phyloP scores from a whole-genome alignment of 2,113 vertebrate species.

The Cololabis saira region DNA sequence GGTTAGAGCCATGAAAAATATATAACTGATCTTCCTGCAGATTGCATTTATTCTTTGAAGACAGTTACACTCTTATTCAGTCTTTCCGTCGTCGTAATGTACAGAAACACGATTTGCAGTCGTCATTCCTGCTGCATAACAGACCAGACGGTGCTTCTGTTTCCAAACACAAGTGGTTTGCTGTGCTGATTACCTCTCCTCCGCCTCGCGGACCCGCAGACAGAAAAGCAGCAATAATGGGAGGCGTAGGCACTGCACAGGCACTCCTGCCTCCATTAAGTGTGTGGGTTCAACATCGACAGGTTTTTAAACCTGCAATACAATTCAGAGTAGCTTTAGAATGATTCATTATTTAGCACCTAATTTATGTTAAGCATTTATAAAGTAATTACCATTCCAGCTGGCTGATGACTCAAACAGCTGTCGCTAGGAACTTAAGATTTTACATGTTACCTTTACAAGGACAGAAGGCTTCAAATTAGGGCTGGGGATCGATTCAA shows the following conservation, averaged over 20 bases:
- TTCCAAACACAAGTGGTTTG: slow-evolving; percentile 60
- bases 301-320: slow-evolving; percentile 21
- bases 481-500: too few species aligned
- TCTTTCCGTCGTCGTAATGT: neutral
- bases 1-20: neutral
- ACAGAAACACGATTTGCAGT: slow-evolving; percentile 13
- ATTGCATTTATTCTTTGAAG: neutral
- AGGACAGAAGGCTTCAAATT: neutral
- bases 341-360: slow-evolving; percentile 10
- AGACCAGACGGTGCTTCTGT: slow-evolving; percentile 57
- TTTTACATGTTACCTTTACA: neutral
- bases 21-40: neutral
- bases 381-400: neutral
- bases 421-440: neutral
- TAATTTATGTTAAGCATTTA: slow-evolving; percentile 2
- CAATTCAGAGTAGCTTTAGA: neutral
- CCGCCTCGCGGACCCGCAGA: slow-evolving; percentile 40
- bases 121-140: slow-evolving; percentile 27
- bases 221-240: slow-evolving; percentile 50
- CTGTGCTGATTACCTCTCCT: slow-evolving; percentile 62
- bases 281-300: slow-evolving; percentile 31
- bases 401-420: neutral
- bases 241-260: slow-evolving; percentile 51
- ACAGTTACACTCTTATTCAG: too few species aligned
- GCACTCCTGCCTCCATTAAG: slow-evolving; percentile 42